Conservation (phyloP, 2,888 invertebrate genomes). For the Nowickia ferox region DNA sequence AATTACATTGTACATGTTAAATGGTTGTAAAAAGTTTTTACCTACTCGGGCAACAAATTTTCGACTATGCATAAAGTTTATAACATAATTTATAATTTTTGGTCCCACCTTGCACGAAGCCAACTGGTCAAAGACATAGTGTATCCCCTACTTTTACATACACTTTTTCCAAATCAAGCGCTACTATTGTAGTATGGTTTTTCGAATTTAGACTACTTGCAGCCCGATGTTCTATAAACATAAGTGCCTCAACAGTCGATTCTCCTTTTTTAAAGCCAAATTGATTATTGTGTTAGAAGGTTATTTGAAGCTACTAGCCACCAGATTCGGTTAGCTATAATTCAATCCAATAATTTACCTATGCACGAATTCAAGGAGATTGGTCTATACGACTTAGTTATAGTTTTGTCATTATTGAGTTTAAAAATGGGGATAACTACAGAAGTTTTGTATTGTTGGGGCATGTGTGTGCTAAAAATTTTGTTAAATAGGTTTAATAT, state of each 20-base stretch:
- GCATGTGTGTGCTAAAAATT: background rate
- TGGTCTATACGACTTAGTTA: constrained; percentile 65
- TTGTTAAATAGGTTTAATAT: constrained; percentile 1
- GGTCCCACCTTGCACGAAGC: background rate
- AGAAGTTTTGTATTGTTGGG: constrained; percentile 66
- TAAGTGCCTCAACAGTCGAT: background rate
- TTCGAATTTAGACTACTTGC: background rate
- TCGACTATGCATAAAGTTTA: constrained; percentile 9
- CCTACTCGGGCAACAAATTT: constrained; percentile 11
- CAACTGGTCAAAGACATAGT: background rate
- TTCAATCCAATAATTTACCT: background rate
- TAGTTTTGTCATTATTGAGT: too few relatives aligned
- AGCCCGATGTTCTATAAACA: background rate
- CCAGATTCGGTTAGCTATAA: constrained; percentile 1
- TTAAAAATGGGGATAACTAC: constrained; percentile 62
- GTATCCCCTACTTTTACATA: constrained; percentile 4
- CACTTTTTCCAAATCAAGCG: background rate
- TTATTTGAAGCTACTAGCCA: constrained; percentile 10
- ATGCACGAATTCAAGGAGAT: constrained; percentile 64
- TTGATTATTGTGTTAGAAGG: background rate
- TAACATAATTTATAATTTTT: constrained; percentile 22
- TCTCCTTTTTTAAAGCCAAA: background rate
- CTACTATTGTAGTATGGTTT: background rate
- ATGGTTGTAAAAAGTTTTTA: constrained; percentile 8
- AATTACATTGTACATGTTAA: constrained; percentile 1